phyloP scores from a whole-genome alignment of 2,888 invertebrate genomes.

The Caprella mutica region DNA sequence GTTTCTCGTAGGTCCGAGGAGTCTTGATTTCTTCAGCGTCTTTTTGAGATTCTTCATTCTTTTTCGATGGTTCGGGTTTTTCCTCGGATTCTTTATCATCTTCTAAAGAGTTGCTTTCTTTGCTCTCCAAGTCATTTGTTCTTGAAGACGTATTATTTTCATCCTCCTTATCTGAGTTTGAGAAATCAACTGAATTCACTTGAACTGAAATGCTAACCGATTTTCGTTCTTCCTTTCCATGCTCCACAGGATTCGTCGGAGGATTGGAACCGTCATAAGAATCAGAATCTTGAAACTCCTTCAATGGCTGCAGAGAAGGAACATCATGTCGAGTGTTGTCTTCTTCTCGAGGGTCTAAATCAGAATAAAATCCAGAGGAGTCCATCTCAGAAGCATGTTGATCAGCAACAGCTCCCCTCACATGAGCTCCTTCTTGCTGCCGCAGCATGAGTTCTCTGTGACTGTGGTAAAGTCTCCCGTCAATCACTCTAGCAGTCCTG shows the following conservation, averaged over 20 bases:
- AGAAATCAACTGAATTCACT: conserved; percentile 3
- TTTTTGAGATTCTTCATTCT: background rate
- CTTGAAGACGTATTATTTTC: conserved; percentile 24
- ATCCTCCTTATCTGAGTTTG: conserved; percentile 17
- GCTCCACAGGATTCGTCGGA: background rate
- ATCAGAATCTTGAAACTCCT: conserved; percentile 13
- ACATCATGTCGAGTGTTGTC: conserved; percentile 22
- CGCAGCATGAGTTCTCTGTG: conserved; percentile 24
- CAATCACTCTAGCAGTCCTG: conserved; percentile 69
- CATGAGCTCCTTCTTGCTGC: conserved; percentile 6
- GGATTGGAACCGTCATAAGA: background rate
- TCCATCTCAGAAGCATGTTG: conserved; percentile 30
- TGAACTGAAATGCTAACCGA: conserved; percentile 5
- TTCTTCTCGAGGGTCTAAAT: conserved; percentile 30
- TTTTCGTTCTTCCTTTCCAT: background rate
- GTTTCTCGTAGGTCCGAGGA: conserved; percentile 27
- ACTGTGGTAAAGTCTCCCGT: conserved; percentile 63
- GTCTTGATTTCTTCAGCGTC: background rate
- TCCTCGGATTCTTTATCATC: background rate
- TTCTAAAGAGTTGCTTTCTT: background rate
- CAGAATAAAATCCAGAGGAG: conserved; percentile 32
- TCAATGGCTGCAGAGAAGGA: conserved; percentile 10
- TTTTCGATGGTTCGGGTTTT: background rate
- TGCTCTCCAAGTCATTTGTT: conserved; percentile 8
- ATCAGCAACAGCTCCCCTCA: conserved; percentile 19